Conservation (phyloP, 2,888 invertebrate genomes). For the Temnothorax ravouxi region DNA sequence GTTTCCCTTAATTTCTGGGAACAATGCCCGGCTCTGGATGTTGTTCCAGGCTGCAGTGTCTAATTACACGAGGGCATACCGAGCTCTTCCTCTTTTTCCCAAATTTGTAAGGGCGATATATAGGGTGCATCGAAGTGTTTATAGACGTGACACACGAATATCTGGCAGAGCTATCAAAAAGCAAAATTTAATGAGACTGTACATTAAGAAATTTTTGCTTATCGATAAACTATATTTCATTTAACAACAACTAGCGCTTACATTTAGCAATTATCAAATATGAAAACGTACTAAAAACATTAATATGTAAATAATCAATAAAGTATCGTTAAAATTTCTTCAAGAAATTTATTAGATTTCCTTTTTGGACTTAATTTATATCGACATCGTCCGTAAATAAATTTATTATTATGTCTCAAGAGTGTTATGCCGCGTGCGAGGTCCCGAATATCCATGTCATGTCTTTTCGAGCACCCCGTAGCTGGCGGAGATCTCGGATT, state of each 20-base stretch:
- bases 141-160: background rate
- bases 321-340: background rate
- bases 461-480: conserved; percentile 62
- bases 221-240: background rate
- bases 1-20: conserved; percentile 85
- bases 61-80: conserved; percentile 81
- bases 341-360: background rate
- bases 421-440: conserved; percentile 1
- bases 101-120: conserved; percentile 25
- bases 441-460: conserved; percentile 2
- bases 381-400: background rate
- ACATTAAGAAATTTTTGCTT: background rate
- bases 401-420: background rate
- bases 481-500: conserved; percentile 58
- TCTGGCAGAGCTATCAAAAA: background rate
- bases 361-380: background rate
- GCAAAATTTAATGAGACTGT: background rate
- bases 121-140: conserved; percentile 59
- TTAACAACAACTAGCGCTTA: background rate
- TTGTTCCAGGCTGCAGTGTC: conserved; percentile 84
- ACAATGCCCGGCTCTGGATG: conserved; percentile 81
- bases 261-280: background rate
- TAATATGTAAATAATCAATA: background rate
- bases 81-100: conserved; percentile 28
- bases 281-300: background rate